These are phyloP conservation scores for Oligia latruncula DNA, from an alignment of 2,888 invertebrate species.

Conservation along the genomic window DNA sequence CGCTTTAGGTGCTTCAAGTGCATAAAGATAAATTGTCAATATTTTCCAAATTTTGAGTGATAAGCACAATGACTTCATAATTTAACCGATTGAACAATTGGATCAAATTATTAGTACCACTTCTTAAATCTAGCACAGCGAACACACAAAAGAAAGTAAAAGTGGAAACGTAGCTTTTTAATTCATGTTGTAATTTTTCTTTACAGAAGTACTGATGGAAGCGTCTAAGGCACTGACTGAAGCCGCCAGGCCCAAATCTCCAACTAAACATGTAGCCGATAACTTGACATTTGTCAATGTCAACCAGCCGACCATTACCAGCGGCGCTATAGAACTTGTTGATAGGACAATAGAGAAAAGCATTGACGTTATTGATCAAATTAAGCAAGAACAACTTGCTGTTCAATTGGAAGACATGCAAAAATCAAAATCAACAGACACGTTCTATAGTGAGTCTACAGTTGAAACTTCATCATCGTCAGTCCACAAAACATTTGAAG, in stretches of 20 bases:
- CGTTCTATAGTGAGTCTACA: conserved; percentile 84
- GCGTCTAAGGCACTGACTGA: conserved; percentile 82
- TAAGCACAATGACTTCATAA: conserved; percentile 44
- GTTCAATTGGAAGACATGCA: conserved; percentile 85
- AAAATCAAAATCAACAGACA: conserved; percentile 81
- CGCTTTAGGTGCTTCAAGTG: conserved; percentile 75
- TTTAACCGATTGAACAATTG: conserved; percentile 17
- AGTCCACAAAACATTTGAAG: conserved; percentile 83
- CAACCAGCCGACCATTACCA: conserved; percentile 89
- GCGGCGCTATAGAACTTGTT: conserved; percentile 89
- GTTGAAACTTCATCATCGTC: conserved; percentile 87
- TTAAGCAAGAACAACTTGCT: conserved; percentile 84
- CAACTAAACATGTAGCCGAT: conserved; percentile 86
- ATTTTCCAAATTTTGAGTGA: conserved; percentile 42
- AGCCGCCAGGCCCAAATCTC: conserved; percentile 86
- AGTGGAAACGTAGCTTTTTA: conserved; percentile 11
- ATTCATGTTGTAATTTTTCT: conserved; percentile 47
- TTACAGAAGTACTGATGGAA: conserved; percentile 85
- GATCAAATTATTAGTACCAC: conserved; percentile 35
- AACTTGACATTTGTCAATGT: conserved; percentile 87
- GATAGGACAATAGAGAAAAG: conserved; percentile 88
- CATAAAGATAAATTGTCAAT: conserved; percentile 46
- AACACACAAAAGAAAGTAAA: background rate
- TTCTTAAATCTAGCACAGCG: conserved; percentile 56
- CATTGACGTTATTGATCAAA: conserved; percentile 84